These are phyloP conservation scores for Platypus cylindrus DNA, from an alignment of 2,888 invertebrate genomes.

Conservation along the genomic window DNA sequence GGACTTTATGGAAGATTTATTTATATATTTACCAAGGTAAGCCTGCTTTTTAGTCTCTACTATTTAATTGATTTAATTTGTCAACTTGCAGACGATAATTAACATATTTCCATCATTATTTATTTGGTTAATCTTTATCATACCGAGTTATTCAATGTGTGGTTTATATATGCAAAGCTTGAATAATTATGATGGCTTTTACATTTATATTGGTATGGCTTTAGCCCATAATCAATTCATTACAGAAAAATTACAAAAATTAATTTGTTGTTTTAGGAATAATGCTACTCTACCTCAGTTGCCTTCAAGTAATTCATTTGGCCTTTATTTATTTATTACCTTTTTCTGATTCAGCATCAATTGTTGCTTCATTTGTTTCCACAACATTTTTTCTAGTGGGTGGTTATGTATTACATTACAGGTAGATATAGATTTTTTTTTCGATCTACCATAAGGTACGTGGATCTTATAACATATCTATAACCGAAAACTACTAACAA, in stretches of 20 bases:
- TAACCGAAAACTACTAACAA: too few relatives aligned
- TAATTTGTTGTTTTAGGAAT: conserved; percentile 41
- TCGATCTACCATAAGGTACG: too few relatives aligned
- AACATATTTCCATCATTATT: conserved; percentile 66
- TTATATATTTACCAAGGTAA: conserved; percentile 70
- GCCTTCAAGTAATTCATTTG: conserved; percentile 53
- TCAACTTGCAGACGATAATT: conserved; percentile 53
- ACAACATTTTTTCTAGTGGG: conserved; percentile 49
- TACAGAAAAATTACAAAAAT: neutral
- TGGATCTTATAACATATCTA: too few relatives aligned
- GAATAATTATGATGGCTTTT: conserved; percentile 54
- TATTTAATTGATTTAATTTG: conserved; percentile 9
- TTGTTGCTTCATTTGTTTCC: conserved; percentile 47
- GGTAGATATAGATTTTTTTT: conserved; percentile 7
- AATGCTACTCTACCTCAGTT: conserved; percentile 57
- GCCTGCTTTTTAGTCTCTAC: conserved; percentile 3
- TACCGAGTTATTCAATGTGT: conserved; percentile 83
- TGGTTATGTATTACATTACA: conserved; percentile 39
- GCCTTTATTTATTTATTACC: conserved; percentile 55
- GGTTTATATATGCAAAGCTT: conserved; percentile 62
- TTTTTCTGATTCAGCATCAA: conserved; percentile 48
- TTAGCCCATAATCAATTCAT: neutral
- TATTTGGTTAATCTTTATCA: conserved; percentile 71
- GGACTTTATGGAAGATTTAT: conserved; percentile 67
- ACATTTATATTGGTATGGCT: conserved; percentile 56